Evolutionary conservation across 2,797 vertebrate species (phyloP).

Genomic region (Myotis pilosus): DNA sequence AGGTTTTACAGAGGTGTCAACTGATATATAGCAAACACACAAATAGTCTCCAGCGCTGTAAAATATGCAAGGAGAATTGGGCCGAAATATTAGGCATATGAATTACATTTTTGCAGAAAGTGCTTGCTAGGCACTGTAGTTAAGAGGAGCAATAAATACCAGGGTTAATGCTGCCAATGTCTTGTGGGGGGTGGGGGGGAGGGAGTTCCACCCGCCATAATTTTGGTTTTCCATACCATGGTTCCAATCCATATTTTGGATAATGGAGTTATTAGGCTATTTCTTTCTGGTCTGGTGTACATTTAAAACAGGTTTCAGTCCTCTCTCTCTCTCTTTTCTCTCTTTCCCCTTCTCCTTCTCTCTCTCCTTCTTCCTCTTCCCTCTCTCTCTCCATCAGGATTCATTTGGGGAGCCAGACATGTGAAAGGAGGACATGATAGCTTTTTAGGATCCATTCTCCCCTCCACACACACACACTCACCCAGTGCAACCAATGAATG

Average conservation of each 20-base stretch:
- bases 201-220: constrained; percentile 35
- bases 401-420: constrained; percentile 71
- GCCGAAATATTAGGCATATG: constrained; percentile 84
- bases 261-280: constrained; percentile 78
- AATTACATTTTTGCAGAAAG: constrained; percentile 84
- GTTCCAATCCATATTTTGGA: constrained; percentile 73
- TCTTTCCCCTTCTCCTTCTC: constrained; percentile 27
- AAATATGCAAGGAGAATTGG: constrained; percentile 81
- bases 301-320: constrained; percentile 79
- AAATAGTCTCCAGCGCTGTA: constrained; percentile 83
- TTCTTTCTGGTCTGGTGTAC: constrained; percentile 76
- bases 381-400: constrained; percentile 47
- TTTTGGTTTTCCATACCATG: constrained; percentile 79
- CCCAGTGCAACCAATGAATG: too few species aligned
- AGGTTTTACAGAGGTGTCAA: constrained; percentile 88
- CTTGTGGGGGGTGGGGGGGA: not conserved
- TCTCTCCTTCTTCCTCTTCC: not conserved
- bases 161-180: constrained; percentile 77
- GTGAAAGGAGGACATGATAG: constrained; percentile 76
- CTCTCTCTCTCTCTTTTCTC: constrained; percentile 61
- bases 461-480: not conserved
- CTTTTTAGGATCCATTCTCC: not conserved
- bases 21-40: constrained; percentile 87
- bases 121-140: constrained; percentile 80
- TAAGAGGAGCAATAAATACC: constrained; percentile 86